phyloP scores from a whole-genome alignment of 2,888 invertebrate species.

The Lithophane leautieri region DNA sequence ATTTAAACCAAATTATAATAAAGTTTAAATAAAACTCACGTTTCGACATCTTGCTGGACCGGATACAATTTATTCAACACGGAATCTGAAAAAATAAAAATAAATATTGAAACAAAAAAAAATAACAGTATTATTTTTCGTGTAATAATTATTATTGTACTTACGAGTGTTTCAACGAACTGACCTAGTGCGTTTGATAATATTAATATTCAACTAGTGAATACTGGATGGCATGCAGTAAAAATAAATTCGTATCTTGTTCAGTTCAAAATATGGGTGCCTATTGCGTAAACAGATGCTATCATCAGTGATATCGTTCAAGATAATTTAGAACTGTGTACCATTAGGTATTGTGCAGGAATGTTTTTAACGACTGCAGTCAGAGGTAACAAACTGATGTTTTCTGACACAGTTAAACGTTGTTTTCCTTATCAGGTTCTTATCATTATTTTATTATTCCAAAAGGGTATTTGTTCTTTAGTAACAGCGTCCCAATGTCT shows the following conservation, averaged over 20 bases:
- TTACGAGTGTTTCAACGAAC: constrained; percentile 45
- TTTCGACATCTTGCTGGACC: constrained; percentile 70
- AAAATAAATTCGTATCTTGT: constrained; percentile 48
- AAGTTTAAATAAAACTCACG: constrained; percentile 65
- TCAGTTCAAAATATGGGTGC: constrained; percentile 39
- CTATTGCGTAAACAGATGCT: constrained; percentile 40
- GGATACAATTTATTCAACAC: constrained; percentile 61
- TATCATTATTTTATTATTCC: constrained; percentile 30
- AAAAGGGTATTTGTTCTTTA: constrained; percentile 1
- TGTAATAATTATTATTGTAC: constrained; percentile 12
- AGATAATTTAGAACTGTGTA: constrained; percentile 34
- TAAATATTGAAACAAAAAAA: constrained; percentile 1
- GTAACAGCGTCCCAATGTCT: neutral
- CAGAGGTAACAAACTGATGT: neutral
- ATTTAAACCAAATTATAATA: neutral
- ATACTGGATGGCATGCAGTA: constrained; percentile 22
- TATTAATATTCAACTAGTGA: constrained; percentile 20
- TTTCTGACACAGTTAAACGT: constrained; percentile 25
- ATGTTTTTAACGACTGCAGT: neutral
- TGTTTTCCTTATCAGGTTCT: constrained; percentile 31
- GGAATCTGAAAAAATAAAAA: constrained; percentile 68
- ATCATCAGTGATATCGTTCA: constrained; percentile 45
- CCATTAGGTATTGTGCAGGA: neutral
- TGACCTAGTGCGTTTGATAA: constrained; percentile 56
- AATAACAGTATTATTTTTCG: constrained; percentile 1